A percentile compares a stretch with the other conserved stretches of the same genome.
Conservation (phyloP, 2,113 vertebrate genomes). For the Tachuris rubrigastra region DNA sequence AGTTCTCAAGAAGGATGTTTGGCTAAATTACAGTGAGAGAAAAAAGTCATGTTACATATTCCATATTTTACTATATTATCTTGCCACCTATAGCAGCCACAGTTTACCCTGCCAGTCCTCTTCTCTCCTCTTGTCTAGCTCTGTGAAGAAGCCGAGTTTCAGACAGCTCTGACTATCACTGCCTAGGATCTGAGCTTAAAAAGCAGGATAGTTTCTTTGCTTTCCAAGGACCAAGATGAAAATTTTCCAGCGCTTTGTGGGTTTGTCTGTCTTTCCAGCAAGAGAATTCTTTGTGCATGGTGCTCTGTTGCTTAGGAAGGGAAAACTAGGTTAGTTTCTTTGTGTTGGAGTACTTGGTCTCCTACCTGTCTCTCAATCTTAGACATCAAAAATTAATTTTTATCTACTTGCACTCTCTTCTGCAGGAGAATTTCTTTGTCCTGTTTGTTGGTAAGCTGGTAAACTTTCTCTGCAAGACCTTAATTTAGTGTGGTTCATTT, state of each 20-base stretch:
- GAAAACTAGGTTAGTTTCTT: neutral
- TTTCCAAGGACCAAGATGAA: neutral
- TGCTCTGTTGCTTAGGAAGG: neutral
- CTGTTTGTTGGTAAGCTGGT: neutral
- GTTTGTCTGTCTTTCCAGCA: neutral
- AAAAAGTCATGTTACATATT: neutral
- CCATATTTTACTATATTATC: neutral
- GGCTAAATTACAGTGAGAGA: neutral
- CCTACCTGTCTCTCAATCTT: neutral
- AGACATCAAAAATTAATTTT: neutral
- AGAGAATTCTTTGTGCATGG: neutral
- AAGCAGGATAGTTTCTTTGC: neutral
- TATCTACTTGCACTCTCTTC: neutral
- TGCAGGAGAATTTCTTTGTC: neutral
- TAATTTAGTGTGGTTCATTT: neutral
- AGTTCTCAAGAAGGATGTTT: neutral
- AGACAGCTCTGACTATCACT: neutral
- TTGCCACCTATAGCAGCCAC: neutral
- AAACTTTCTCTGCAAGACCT: neutral
- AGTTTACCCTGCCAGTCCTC: neutral
- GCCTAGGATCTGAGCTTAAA: neutral
- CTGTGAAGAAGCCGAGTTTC: neutral
- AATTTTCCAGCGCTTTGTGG: neutral
- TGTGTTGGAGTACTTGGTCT: neutral
- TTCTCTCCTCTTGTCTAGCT: neutral